Base-by-base conservation (phyloP, 2,113 vertebrate genomes). In the Azemiops feae region DNA sequence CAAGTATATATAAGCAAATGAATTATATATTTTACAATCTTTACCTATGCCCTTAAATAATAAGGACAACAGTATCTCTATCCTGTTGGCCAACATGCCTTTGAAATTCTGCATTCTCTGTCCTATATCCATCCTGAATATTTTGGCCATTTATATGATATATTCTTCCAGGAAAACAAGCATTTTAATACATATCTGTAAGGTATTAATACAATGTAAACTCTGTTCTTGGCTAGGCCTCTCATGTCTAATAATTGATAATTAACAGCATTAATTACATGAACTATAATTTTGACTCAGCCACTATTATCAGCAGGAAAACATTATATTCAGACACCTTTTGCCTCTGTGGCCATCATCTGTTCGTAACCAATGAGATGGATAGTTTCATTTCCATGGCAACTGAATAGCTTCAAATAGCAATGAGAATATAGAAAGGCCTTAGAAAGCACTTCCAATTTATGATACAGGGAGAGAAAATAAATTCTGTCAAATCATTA, bases 261-360 rank as follows among this genome's bases (percentile, higher is more conserved):
- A 85, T n/a, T 43, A n/a, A 60, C 6, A 92, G 8, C 9, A 87
- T 8, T 92, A 93, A 25, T 91, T 5, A 50, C 3, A 5, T 27
- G 50, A 95, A 50, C 5, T 50, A 5, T 30, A 43, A 74, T 30
- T 30, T 94, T 94, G 89, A 87, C 88, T 34, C 39, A 90, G 25
- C 16, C 12, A 86, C 16, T 1, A 64, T 92, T 91, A 87, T 50
- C 43, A 95, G 88, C 89, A 85, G 2, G 69, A 87, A 85, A 4
- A 92, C 90, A 7, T 69, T 89, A 10, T n/a, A 91, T 22, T 16
- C 87, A 91, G 25, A 16, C 57, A 85, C 25, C 86, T 91, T 39
- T 92, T 50, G 0, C 39, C 91, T 50, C 81, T 64, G 69, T 12
- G 47, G 23, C 3, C 18, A 93, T 94, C 5, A 2, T 81, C 6